phyloP scores from a whole-genome alignment of 1,140 invertebrate species.

The Nymphalis io region DNA sequence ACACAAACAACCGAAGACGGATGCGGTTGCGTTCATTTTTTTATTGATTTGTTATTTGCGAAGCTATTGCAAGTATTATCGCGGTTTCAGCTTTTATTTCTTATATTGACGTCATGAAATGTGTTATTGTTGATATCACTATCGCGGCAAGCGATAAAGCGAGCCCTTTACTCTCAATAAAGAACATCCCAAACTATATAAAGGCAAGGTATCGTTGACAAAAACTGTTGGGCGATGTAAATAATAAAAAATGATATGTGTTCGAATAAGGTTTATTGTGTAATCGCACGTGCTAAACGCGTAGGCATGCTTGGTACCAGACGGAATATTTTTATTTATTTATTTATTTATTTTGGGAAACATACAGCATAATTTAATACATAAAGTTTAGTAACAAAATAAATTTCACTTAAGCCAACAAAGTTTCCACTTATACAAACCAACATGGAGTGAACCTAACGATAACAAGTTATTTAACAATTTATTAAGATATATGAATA shows the following conservation, averaged over 20 bases:
- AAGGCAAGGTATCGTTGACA: background rate
- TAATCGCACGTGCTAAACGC: slow-evolving; percentile 13
- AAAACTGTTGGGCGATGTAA: background rate
- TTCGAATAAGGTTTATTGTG: background rate
- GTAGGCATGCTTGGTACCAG: slow-evolving; percentile 4
- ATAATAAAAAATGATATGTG: background rate
- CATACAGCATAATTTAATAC: too few relatives aligned
- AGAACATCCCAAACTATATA: background rate
- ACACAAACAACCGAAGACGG: slow-evolving; percentile 16
- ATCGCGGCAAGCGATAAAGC: slow-evolving; percentile 12
- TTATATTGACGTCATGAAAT: slow-evolving; percentile 38
- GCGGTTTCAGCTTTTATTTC: slow-evolving; percentile 16
- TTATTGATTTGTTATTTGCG: slow-evolving; percentile 35
- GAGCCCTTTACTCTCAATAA: slow-evolving; percentile 2
- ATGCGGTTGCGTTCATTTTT: slow-evolving; percentile 30
- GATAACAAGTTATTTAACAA: too few relatives aligned
- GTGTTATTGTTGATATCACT: slow-evolving; percentile 32
- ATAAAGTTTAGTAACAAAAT: too few relatives aligned
- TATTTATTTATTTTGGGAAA: too few relatives aligned
- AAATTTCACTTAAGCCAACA: too few relatives aligned
- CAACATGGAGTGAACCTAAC: too few relatives aligned
- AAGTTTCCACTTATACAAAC: too few relatives aligned
- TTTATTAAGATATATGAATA: too few relatives aligned
- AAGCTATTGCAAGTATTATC: slow-evolving; percentile 27
- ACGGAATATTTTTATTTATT: background rate